A percentile compares a stretch with the other conserved stretches of the same genome.
These are phyloP conservation scores for Hemicrepidius hirtus DNA, from an alignment of 2,888 invertebrate genomes.

Conservation along the genomic window DNA sequence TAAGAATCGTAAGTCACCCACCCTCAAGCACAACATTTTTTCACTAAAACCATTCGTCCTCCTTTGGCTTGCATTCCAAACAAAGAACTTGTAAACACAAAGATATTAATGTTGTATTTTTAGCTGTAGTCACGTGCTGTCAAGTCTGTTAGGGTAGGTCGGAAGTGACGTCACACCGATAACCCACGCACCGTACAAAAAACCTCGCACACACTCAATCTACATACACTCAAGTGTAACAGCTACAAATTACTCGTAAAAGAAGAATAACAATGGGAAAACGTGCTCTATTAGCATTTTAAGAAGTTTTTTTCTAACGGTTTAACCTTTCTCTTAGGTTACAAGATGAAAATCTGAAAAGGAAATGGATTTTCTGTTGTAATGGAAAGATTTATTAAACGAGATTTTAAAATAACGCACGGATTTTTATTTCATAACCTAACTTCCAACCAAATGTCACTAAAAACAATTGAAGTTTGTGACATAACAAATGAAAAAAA, in stretches of 20 bases:
- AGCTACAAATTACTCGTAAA: constrained; percentile 34
- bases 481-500: too few relatives aligned
- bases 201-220: constrained; percentile 31
- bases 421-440: too few relatives aligned
- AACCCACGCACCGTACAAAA: constrained; percentile 44
- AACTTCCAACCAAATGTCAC: not conserved
- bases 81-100: constrained; percentile 39
- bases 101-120: constrained; percentile 56
- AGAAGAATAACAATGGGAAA: constrained; percentile 20
- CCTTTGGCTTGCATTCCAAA: constrained; percentile 35
- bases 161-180: constrained; percentile 64
- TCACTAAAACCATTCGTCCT: constrained; percentile 22
- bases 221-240: constrained; percentile 20
- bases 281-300: constrained; percentile 29
- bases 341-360: not conserved
- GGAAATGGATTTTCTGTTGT: constrained; percentile 27
- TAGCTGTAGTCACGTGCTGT: constrained; percentile 60
- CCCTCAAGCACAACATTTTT: constrained; percentile 4
- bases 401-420: too few relatives aligned
- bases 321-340: not conserved
- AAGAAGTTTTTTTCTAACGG: constrained; percentile 3
- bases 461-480: not conserved
- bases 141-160: constrained; percentile 67
- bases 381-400: too few relatives aligned
- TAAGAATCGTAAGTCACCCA: constrained; percentile 3